phyloP scores from a whole-genome alignment of 1,140 invertebrate genomes.

The Saccostrea glomerata region DNA sequence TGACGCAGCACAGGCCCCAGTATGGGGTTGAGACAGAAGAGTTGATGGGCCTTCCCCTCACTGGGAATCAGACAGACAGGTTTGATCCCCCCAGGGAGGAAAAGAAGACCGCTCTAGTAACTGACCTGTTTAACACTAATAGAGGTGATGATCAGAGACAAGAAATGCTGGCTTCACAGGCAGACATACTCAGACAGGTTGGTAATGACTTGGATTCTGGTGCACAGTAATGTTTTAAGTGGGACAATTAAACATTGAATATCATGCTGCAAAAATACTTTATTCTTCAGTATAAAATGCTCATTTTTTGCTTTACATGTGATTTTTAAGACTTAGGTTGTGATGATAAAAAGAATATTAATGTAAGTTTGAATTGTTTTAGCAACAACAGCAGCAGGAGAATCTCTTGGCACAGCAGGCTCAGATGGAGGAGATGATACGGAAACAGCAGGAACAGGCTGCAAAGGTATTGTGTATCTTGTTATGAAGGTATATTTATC shows the following conservation, averaged over 20 bases:
- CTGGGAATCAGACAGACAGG: neutral
- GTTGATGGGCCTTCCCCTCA: neutral
- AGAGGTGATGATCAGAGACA: neutral
- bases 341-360: too few relatives aligned
- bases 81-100: neutral
- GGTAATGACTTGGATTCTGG: neutral
- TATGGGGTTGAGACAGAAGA: neutral
- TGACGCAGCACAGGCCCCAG: neutral
- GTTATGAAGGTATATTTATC: too few relatives aligned
- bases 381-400: constrained; percentile 51
- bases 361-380: neutral
- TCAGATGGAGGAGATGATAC: constrained; percentile 55
- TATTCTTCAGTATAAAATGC: too few relatives aligned
- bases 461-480: constrained; percentile 28
- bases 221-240: too few relatives aligned
- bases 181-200: constrained; percentile 18
- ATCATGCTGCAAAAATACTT: too few relatives aligned
- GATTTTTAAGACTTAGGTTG: too few relatives aligned
- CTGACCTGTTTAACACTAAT: neutral
- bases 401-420: constrained; percentile 57
- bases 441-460: constrained; percentile 49
- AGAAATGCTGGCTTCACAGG: neutral
- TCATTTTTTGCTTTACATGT: too few relatives aligned
- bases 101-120: neutral
- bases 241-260: too few relatives aligned